Evolutionary conservation across 2,797 vertebrate species (phyloP), one percentile per base, ranked within the genome.

Genomic region (Smutsia temminckii): DNA sequence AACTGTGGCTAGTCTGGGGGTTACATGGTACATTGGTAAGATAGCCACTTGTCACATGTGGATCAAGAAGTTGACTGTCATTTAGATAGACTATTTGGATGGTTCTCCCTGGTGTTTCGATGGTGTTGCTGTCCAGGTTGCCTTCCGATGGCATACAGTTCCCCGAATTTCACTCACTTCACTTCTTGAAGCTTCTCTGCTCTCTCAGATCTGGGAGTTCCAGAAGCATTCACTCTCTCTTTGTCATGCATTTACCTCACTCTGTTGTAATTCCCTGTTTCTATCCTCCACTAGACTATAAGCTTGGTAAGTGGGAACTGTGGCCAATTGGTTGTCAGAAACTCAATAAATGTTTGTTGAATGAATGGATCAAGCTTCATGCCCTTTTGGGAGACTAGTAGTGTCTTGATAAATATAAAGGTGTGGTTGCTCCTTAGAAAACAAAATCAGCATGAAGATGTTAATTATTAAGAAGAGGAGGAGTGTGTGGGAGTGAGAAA

Each of bases 341-440:
- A 74, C 78, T 46, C 55, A 66, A 7, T 55, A 51, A 77, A 71
- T 46, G 5, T 64, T 95, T 84, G 61, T 85, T 85, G 77, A 92
- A 53, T 78, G 61, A 88, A 87, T 59, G 25, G 53, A 51, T 61
- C 34, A 61, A 80, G 66, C 61, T 23, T 85, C 66, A 42, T 85
- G 29, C 55, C 84, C 85, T 55, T 88, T 86, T 46, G 61, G 42
- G 20, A 40, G 6, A 66, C 20, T 78, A 16, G 85, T 57, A 68
- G 5, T 83, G 34, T 91, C 83, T 83, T 90, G 81, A 49, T 94
- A 83, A 75, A 61, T 66, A 46, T 79, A 68, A 93, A 69, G 27
- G 51, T 55, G 2, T 75, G 46, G 49, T 90, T 84, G 42, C 32
- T 92, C 49, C 42, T 85, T 53, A 66, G 61, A 79, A 91, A 95